Evolutionary conservation across 2,888 invertebrate genomes (phyloP).

Genomic region (Philhelius pedissequus): DNA sequence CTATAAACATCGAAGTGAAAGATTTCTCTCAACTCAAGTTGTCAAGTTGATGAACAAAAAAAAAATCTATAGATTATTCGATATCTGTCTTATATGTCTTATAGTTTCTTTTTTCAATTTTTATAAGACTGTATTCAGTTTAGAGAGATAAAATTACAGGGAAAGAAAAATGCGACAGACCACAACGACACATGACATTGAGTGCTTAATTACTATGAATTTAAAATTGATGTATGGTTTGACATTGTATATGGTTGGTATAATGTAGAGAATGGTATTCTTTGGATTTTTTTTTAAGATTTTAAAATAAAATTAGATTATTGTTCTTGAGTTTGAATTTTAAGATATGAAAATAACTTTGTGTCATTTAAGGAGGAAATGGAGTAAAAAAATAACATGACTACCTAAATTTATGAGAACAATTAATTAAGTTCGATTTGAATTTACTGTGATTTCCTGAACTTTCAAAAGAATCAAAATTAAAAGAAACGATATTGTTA

Average conservation of each 20-base stretch:
- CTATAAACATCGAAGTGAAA: constrained; percentile 33
- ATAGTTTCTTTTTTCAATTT: neutral
- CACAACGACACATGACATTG: constrained; percentile 64
- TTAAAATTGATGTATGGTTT: constrained; percentile 44
- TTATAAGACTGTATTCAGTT: constrained; percentile 6
- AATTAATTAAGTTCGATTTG: neutral
- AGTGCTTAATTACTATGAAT: constrained; percentile 64
- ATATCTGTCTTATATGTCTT: constrained; percentile 13
- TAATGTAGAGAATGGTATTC: constrained; percentile 22
- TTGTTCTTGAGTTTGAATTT: neutral
- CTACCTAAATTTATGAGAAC: neutral
- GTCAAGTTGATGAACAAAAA: neutral
- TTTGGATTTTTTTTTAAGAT: neutral
- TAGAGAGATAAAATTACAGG: constrained; percentile 52
- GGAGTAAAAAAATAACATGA: neutral
- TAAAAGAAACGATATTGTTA: too few species aligned
- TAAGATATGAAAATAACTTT: neutral
- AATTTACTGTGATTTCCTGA: neutral
- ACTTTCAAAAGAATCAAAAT: neutral
- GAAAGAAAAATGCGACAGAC: constrained; percentile 64
- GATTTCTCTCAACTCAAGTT: constrained; percentile 26
- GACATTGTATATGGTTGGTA: constrained; percentile 11
- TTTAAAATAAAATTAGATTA: neutral
- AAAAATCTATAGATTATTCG: constrained; percentile 25
- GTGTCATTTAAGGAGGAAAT: neutral